Evolutionary conservation across 2,113 vertebrate species (phyloP).

Genomic region (Ibidorhyncha struthersii): DNA sequence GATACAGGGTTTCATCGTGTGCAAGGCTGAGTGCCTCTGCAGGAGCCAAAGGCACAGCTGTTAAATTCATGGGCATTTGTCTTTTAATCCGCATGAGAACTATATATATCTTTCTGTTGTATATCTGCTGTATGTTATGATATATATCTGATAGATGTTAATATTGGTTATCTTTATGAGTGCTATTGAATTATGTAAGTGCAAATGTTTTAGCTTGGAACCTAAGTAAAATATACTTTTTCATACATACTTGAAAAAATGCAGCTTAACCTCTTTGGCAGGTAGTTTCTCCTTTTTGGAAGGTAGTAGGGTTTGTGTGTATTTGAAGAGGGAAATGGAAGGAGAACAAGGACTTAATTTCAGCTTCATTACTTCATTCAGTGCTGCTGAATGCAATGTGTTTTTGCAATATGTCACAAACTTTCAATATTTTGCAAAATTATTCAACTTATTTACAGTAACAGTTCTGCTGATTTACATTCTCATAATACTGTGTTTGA

Average conservation of each 20-base stretch:
- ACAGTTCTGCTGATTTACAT: conserved; percentile 30
- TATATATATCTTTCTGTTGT: neutral
- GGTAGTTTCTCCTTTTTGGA: neutral
- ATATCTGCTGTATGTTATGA: neutral
- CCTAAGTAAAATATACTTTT: neutral
- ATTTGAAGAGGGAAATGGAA: neutral
- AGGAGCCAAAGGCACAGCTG: neutral
- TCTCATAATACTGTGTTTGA: conserved; percentile 35
- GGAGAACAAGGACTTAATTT: neutral
- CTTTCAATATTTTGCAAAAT: conserved; percentile 39
- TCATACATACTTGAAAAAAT: neutral
- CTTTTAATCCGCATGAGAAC: neutral
- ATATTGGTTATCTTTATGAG: neutral
- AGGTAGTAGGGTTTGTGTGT: neutral
- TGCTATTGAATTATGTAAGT: neutral
- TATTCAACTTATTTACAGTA: conserved; percentile 24
- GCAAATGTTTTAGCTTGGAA: neutral
- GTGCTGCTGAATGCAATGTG: neutral
- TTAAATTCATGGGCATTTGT: neutral
- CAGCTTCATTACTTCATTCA: conserved; percentile 3
- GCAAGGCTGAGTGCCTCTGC: neutral
- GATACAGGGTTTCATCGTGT: neutral
- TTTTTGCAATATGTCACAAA: neutral
- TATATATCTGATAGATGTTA: neutral
- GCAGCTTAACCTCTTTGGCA: neutral